phyloP scores from a whole-genome alignment of 2,113 vertebrate genomes.

The Gymnogyps californianus region DNA sequence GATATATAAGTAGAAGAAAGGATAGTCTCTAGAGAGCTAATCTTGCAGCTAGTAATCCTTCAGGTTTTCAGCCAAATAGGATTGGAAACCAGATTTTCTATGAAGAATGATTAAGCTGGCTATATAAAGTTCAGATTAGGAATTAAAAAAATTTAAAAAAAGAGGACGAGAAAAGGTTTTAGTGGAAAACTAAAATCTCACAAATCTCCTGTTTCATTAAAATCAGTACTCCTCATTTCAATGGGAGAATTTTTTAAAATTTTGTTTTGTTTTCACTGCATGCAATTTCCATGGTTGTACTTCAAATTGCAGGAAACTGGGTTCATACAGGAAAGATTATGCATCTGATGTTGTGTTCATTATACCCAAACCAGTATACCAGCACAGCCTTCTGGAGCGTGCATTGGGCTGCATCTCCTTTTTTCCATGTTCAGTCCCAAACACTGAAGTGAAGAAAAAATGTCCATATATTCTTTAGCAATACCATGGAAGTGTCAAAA shows the following conservation, averaged over 20 bases:
- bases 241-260: not conserved
- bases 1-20: not conserved
- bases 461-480: not conserved
- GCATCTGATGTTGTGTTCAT: not conserved
- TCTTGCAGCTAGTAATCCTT: not conserved
- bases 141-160: not conserved
- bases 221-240: not conserved
- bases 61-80: not conserved
- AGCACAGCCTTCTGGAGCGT: not conserved
- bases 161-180: not conserved
- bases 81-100: not conserved
- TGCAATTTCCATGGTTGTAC: not conserved
- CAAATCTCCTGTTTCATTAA: not conserved
- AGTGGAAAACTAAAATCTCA: not conserved
- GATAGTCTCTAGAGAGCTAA: not conserved
- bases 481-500: not conserved
- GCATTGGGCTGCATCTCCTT: not conserved
- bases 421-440: not conserved
- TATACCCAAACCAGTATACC: not conserved
- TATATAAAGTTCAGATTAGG: slow-evolving; percentile 36
- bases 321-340: not conserved
- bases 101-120: slow-evolving; percentile 4
- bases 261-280: not conserved
- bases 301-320: not conserved
- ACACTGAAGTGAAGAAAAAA: not conserved